phyloP scores from a whole-genome alignment of 2,797 vertebrate genomes.

The Hyperoplus lanceolatus region DNA sequence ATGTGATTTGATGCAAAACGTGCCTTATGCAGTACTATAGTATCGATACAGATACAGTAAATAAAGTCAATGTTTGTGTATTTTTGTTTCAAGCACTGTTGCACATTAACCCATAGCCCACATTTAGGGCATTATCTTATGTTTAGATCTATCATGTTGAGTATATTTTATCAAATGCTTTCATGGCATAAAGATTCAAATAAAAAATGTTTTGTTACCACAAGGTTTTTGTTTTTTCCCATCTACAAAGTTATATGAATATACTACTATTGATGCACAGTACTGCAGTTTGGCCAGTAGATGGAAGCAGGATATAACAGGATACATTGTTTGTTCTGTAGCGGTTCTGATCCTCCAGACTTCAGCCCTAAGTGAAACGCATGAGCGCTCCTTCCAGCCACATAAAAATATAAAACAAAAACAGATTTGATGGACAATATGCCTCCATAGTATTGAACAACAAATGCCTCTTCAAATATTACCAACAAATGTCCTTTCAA shows the following conservation, averaged over 20 bases:
- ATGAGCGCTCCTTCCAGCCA: no score
- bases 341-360: neutral
- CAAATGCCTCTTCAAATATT: no score
- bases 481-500: no score
- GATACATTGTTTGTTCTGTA: neutral
- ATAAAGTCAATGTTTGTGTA: conserved; percentile 39
- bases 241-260: neutral
- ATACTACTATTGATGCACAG: neutral
- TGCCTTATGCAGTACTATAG: conserved; percentile 72
- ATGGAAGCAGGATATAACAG: conserved; percentile 44
- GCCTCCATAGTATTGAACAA: no score
- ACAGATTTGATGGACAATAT: no score
- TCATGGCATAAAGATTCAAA: conserved; percentile 63
- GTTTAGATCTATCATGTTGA: conserved; percentile 58
- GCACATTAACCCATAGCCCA: conserved; percentile 69
- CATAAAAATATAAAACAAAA: no score
- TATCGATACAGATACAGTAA: conserved; percentile 12
- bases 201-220: conserved; percentile 66
- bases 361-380: no score
- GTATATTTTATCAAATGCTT: conserved; percentile 61
- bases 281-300: conserved; percentile 64
- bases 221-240: conserved; percentile 17
- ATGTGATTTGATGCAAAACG: conserved; percentile 52
- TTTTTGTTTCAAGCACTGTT: conserved; percentile 62
- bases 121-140: conserved; percentile 50